Percentiles rank a stretch among this genome's conserved stretches.
phyloP scores from a whole-genome alignment of 2,888 invertebrate genomes.

The Heliconius sara region DNA sequence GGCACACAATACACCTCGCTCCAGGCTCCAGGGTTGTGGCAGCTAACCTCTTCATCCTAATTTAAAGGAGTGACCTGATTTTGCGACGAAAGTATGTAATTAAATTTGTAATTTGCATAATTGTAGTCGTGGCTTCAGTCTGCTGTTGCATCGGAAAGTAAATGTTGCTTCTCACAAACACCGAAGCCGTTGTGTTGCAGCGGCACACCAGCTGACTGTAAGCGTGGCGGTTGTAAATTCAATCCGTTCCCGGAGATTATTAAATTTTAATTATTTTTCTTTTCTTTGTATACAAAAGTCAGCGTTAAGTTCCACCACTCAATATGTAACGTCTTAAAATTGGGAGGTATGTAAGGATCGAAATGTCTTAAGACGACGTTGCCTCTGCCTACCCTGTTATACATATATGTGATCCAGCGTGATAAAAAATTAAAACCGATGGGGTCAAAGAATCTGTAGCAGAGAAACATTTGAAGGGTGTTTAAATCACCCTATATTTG shows the following conservation, averaged over 20 bases:
- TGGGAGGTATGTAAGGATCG: no score
- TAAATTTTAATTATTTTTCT: no score
- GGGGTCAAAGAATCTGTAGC: background rate
- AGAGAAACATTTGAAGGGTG: conserved; percentile 50
- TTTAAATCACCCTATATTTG: conserved; percentile 51
- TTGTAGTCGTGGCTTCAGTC: conserved; percentile 47
- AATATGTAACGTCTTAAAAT: no score
- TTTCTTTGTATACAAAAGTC: no score
- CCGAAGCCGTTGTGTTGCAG: conserved; percentile 34
- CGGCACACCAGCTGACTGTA: background rate
- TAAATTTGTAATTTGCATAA: conserved; percentile 62
- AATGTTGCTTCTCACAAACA: conserved; percentile 56
- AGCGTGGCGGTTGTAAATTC: no score
- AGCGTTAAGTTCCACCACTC: no score
- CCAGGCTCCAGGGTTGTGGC: conserved; percentile 55
- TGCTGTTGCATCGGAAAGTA: conserved; percentile 53
- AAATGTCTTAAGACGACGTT: no score
- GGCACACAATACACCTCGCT: conserved; percentile 53
- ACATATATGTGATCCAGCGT: no score
- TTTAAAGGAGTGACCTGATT: conserved; percentile 52
- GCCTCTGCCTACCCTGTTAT: no score
- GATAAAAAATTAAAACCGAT: no score
- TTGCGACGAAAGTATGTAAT: conserved; percentile 51
- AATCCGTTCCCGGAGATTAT: no score
- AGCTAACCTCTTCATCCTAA: conserved; percentile 61